Conservation (phyloP, 2,113 vertebrate genomes). For the Laterallus jamaicensis region DNA sequence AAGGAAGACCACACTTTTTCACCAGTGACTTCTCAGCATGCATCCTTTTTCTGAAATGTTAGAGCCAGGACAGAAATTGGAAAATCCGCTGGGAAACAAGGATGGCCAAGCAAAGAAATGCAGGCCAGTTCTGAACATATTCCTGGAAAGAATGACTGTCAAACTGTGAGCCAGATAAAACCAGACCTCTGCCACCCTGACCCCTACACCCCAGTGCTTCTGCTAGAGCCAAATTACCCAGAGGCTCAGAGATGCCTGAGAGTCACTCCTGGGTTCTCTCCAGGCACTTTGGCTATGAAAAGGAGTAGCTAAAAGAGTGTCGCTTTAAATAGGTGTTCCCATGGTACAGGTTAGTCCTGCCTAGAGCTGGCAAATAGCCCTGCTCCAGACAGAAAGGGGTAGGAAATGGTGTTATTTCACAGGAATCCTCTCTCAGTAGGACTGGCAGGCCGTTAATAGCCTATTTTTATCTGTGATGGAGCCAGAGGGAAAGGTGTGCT, state of each 20-base stretch:
- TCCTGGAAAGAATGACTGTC: not conserved
- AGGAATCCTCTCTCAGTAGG: not conserved
- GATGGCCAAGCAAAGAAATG: not conserved
- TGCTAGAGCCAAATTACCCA: not conserved
- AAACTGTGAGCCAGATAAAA: not conserved
- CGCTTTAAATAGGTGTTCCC: not conserved
- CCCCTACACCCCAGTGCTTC: not conserved
- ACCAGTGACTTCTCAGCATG: not conserved
- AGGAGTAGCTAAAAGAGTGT: not conserved
- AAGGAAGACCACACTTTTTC: not conserved
- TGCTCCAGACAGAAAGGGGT: not conserved
- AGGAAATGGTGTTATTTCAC: not conserved
- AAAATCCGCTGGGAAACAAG: not conserved
- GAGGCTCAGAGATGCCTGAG: not conserved
- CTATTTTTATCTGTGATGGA: not conserved
- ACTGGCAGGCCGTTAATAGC: not conserved
- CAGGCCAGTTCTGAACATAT: not conserved
- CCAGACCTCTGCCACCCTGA: not conserved
- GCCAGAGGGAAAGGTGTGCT: not conserved
- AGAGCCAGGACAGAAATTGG: not conserved
- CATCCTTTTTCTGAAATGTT: not conserved
- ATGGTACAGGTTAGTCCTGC: not conserved
- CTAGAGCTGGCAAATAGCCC: not conserved
- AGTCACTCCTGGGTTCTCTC: not conserved
- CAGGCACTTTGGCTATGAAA: not conserved